These are phyloP conservation scores for Drosophila monieri DNA, from an alignment of 2,888 invertebrate species.

Conservation along the genomic window DNA sequence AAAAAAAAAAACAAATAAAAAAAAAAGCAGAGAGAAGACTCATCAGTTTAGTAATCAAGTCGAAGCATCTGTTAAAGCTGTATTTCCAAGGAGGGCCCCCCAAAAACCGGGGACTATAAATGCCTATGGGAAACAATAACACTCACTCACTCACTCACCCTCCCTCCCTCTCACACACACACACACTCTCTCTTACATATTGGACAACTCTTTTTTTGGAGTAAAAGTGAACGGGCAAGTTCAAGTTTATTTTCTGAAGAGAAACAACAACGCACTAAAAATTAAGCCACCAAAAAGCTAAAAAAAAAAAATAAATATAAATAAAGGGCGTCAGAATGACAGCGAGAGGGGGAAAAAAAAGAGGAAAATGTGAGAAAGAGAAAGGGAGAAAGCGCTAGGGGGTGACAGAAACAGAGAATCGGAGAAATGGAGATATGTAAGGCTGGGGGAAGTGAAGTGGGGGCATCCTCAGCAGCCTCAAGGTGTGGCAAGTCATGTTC, in stretches of 20 bases:
- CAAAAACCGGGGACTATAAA: conserved; percentile 20
- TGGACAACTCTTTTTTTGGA: conserved; percentile 37
- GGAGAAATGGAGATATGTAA: conserved; percentile 1
- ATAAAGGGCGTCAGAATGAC: conserved; percentile 65
- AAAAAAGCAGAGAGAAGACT: conserved; percentile 26
- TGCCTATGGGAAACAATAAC: conserved; percentile 34
- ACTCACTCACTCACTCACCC: conserved; percentile 19
- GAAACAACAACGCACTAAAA: conserved; percentile 48
- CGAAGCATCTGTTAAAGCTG: conserved; percentile 25
- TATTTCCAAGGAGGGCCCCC: conserved; percentile 4
- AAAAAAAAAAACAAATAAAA: conserved; percentile 2
- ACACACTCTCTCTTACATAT: conserved; percentile 3
- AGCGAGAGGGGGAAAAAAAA: conserved; percentile 4
- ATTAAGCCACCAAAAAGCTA: conserved; percentile 44
- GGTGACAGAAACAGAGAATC: conserved; percentile 21
- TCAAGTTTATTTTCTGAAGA: conserved; percentile 77
- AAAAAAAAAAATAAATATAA: conserved; percentile 36
- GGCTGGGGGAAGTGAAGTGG: not conserved
- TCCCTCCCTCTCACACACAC: conserved; percentile 15
- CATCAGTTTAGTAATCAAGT: conserved; percentile 41
- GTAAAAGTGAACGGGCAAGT: conserved; percentile 79
- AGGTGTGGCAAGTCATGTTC: conserved; percentile 47
- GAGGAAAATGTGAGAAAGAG: conserved; percentile 25
- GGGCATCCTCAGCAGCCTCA: conserved; percentile 16
- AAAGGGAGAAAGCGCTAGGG: conserved; percentile 29